Evolutionary conservation across 2,113 vertebrate genomes (phyloP).

Genomic region (Euleptes europaea): DNA sequence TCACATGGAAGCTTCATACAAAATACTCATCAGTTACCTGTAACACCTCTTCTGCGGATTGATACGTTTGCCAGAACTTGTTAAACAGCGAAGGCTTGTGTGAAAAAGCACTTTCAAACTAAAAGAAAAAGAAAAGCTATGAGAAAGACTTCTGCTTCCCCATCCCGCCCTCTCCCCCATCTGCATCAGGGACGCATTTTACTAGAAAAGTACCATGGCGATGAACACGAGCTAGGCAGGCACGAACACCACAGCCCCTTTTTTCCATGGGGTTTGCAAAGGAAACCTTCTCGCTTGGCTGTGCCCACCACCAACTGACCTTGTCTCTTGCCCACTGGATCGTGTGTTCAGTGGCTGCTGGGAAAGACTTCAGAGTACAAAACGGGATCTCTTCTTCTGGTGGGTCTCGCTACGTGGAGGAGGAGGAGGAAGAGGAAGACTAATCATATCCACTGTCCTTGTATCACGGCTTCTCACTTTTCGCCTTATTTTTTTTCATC

Average conservation of each 20-base stretch:
- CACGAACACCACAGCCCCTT: too few relatives aligned
- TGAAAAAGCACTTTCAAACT: constrained; percentile 96
- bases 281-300: background rate
- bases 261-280: too few relatives aligned
- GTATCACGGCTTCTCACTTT: background rate
- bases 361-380: constrained; percentile 98
- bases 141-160: background rate
- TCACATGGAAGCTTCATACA: background rate
- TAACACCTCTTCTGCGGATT: constrained; percentile 85
- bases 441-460: background rate
- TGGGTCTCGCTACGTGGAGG: constrained; percentile 86
- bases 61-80: constrained; percentile 94
- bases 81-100: constrained; percentile 95
- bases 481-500: background rate
- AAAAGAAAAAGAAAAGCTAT: constrained; percentile 38
- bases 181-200: background rate
- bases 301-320: constrained; percentile 66
- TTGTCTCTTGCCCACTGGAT: constrained; percentile 99
- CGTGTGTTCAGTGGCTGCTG: constrained; percentile 95
- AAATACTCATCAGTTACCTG: constrained; percentile 78
- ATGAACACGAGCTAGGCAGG: too few relatives aligned
- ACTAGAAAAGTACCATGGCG: too few relatives aligned
- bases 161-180: background rate
- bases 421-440: background rate
- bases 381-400: constrained; percentile 99